Percentiles rank a stretch among this genome's conserved stretches.
phyloP scores from a whole-genome alignment of 2,888 invertebrate genomes.

The Drosophila buzzatii region DNA sequence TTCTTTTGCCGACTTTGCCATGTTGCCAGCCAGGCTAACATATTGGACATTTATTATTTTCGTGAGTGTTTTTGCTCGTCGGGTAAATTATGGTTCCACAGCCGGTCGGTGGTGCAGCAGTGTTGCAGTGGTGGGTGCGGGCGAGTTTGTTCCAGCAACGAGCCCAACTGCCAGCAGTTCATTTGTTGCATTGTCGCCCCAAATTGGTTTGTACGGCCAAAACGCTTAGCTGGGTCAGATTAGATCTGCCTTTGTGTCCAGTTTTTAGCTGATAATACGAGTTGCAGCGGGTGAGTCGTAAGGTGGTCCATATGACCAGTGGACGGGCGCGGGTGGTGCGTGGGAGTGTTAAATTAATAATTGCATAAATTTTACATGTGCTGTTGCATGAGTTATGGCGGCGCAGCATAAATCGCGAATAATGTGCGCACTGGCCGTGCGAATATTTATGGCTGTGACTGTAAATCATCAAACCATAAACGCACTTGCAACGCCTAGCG shows the following conservation, averaged over 20 bases:
- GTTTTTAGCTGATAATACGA: slow-evolving; percentile 35
- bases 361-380: slow-evolving; percentile 85
- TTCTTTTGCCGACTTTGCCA: slow-evolving; percentile 61
- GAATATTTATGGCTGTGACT: slow-evolving; percentile 84
- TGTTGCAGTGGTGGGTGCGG: not conserved
- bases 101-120: slow-evolving; percentile 8
- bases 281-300: not conserved
- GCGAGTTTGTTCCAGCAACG: not conserved
- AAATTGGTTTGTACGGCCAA: slow-evolving; percentile 50
- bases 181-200: slow-evolving; percentile 67
- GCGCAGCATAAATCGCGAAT: slow-evolving; percentile 83
- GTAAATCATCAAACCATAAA: slow-evolving; percentile 85
- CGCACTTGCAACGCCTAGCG: slow-evolving; percentile 76
- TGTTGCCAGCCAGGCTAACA: slow-evolving; percentile 72
- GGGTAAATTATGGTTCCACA: slow-evolving; percentile 70
- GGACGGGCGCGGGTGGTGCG: slow-evolving; percentile 12
- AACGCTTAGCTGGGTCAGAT: slow-evolving; percentile 62
- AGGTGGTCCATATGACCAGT: not conserved
- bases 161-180: slow-evolving; percentile 34
- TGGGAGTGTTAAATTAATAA: slow-evolving; percentile 85
- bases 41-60: slow-evolving; percentile 82
- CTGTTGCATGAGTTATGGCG: slow-evolving; percentile 84
- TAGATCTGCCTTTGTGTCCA: slow-evolving; percentile 53
- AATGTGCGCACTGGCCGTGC: slow-evolving; percentile 84
- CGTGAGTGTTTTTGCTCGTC: slow-evolving; percentile 78